phyloP scores from a whole-genome alignment of 30 jellyfish, hydroid and myxozoan genomes.

The Hydractinia symbiolongicarpus region DNA sequence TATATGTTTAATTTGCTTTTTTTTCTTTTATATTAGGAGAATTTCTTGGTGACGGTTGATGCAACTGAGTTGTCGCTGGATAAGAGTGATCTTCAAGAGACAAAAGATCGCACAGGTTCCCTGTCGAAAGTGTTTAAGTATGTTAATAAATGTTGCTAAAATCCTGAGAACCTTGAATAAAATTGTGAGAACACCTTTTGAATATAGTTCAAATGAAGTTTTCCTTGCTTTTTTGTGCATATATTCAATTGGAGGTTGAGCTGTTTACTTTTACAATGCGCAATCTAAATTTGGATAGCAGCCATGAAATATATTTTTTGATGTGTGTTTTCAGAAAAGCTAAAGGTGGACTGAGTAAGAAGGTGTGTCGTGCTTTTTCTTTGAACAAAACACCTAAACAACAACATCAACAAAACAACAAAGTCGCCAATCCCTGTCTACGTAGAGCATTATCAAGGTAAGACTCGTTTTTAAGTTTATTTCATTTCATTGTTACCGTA shows the following conservation, averaged over 20 bases:
- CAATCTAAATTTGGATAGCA: too few relatives aligned
- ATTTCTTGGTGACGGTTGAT: conserved; percentile 65
- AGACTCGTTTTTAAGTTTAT: neutral
- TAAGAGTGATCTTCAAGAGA: conserved; percentile 36
- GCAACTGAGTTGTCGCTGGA: conserved; percentile 78
- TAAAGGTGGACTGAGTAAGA: conserved; percentile 60
- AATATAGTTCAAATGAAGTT: neutral
- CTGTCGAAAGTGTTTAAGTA: conserved; percentile 82
- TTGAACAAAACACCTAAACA: conserved; percentile 80
- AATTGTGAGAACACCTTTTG: too few relatives aligned
- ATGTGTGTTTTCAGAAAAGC: conserved; percentile 54
- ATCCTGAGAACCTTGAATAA: too few relatives aligned
- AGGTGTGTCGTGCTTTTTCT: conserved; percentile 88
- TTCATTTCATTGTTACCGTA: neutral
- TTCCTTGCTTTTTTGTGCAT: neutral
- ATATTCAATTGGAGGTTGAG: neutral
- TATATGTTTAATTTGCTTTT: neutral
- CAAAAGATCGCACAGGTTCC: conserved; percentile 49
- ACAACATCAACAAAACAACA: neutral
- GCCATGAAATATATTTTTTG: too few relatives aligned
- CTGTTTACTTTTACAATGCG: neutral
- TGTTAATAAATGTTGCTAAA: neutral
- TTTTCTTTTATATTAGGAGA: conserved; percentile 48
- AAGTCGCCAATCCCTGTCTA: conserved; percentile 1
- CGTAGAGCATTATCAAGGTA: conserved; percentile 80